A percentile compares a stretch with the other conserved stretches of the same genome.
These are phyloP conservation scores for Pteropus rufus DNA, from an alignment of 2,797 vertebrate genomes.

Conservation along the genomic window DNA sequence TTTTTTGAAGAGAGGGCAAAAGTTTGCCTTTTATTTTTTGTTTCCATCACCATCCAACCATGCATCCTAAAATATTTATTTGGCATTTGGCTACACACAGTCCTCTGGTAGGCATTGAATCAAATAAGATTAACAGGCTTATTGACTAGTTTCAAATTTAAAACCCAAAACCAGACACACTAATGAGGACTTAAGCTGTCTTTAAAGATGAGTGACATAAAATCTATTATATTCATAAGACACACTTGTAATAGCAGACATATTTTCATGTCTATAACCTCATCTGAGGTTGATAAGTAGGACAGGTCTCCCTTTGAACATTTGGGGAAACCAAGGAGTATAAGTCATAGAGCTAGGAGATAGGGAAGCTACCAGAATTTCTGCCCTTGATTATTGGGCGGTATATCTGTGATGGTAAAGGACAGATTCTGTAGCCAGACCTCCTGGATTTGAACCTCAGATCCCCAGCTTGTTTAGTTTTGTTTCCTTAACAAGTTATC, in stretches of 20 bases:
- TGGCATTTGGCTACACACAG: neutral
- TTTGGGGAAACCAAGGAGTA: neutral
- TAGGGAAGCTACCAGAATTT: neutral
- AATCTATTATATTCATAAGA: neutral
- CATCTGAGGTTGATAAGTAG: neutral
- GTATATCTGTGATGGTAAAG: neutral
- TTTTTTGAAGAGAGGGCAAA: neutral
- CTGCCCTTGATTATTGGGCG: neutral
- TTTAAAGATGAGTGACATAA: neutral
- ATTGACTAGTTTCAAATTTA: neutral
- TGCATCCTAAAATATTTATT: neutral
- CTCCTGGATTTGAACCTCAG: neutral
- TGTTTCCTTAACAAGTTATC: neutral
- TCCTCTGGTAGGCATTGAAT: neutral
- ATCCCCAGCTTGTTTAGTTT: neutral
- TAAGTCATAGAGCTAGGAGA: neutral
- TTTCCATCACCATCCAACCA: neutral
- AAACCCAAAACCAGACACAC: neutral
- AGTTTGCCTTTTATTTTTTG: neutral
- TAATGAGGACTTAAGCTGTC: neutral
- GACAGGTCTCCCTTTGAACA: neutral
- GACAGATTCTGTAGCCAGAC: neutral
- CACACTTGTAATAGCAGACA: neutral
- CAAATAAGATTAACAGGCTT: neutral
- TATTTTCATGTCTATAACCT: neutral